phyloP scores from a whole-genome alignment of 2,888 invertebrate genomes.

The Pollenia amentaria region DNA sequence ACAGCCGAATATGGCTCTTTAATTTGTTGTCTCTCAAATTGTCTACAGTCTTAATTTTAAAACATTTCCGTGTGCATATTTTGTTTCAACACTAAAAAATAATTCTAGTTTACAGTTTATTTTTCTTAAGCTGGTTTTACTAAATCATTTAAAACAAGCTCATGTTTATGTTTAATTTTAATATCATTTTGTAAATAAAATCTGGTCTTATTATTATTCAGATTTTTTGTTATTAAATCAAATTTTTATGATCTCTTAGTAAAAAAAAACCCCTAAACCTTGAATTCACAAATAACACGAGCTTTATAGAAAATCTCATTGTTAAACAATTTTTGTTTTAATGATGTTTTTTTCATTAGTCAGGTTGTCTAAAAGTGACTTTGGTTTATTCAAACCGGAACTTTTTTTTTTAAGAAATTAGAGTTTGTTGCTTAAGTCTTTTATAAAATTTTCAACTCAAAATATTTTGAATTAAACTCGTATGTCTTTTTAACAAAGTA shows the following conservation, averaged over 20 bases:
- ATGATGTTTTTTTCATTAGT: constrained; percentile 37
- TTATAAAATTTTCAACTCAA: neutral
- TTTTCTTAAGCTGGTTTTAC: too few species aligned
- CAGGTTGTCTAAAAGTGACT: constrained; percentile 2
- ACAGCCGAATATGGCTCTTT: too few species aligned
- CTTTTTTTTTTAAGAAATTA: constrained; percentile 37
- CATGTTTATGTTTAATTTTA: neutral
- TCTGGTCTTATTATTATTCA: neutral
- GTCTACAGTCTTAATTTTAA: too few species aligned
- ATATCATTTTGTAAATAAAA: neutral
- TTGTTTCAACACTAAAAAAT: too few species aligned
- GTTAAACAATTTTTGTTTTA: constrained; percentile 15
- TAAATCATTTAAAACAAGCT: too few species aligned
- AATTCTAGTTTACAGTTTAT: too few species aligned
- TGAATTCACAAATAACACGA: constrained; percentile 23
- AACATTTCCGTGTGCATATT: too few species aligned
- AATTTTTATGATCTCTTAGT: neutral
- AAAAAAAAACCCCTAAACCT: constrained; percentile 27
- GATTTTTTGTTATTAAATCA: too few species aligned
- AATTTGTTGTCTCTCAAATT: too few species aligned
- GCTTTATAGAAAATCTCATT: neutral
- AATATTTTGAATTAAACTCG: neutral
- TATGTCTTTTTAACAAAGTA: neutral
- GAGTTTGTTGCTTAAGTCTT: neutral
- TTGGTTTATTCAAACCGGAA: constrained; percentile 59